Conservation (phyloP, 2,113 vertebrate species). For the Blennius ocellaris region DNA sequence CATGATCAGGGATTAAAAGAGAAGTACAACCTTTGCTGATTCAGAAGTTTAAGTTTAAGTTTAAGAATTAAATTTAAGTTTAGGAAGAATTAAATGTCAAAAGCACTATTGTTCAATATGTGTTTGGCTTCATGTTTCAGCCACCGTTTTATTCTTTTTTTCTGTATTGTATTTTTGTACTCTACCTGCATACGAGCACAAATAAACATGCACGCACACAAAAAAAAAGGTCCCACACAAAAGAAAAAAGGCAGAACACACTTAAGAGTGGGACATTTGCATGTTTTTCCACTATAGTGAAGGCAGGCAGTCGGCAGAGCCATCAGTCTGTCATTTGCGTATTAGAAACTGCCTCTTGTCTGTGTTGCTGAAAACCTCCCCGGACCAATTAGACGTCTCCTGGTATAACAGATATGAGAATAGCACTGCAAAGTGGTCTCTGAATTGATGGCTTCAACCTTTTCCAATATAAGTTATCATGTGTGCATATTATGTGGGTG, state of each 20-base stretch:
- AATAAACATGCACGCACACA: slow-evolving; percentile 3
- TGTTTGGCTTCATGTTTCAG: slow-evolving; percentile 26
- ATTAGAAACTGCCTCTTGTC: slow-evolving; percentile 30
- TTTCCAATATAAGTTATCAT: slow-evolving; percentile 74
- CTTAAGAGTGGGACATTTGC: slow-evolving; percentile 63
- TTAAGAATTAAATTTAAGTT: no score
- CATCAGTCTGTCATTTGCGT: slow-evolving; percentile 44
- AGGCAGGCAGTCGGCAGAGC: slow-evolving; percentile 39
- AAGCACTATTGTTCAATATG: no score
- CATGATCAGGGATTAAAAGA: no score
- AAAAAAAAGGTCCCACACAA: slow-evolving; percentile 3
- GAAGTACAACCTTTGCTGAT: no score
- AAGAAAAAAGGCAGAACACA: slow-evolving; percentile 13
- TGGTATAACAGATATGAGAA: slow-evolving; percentile 47
- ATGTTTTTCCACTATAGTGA: slow-evolving; percentile 66
- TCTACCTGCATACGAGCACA: neutral
- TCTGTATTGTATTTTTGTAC: slow-evolving; percentile 22
- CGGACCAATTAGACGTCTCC: slow-evolving; percentile 76
- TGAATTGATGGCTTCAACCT: slow-evolving; percentile 56
- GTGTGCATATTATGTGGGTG: neutral
- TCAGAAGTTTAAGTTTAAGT: neutral
- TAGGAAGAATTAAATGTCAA: neutral
- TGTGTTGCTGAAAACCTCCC: slow-evolving; percentile 41
- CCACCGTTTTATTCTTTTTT: slow-evolving; percentile 14
- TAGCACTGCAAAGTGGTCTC: slow-evolving; percentile 49